These are phyloP conservation scores for Rhabdophis nuchalis DNA, from an alignment of 2,797 vertebrate species.

Conservation along the genomic window DNA sequence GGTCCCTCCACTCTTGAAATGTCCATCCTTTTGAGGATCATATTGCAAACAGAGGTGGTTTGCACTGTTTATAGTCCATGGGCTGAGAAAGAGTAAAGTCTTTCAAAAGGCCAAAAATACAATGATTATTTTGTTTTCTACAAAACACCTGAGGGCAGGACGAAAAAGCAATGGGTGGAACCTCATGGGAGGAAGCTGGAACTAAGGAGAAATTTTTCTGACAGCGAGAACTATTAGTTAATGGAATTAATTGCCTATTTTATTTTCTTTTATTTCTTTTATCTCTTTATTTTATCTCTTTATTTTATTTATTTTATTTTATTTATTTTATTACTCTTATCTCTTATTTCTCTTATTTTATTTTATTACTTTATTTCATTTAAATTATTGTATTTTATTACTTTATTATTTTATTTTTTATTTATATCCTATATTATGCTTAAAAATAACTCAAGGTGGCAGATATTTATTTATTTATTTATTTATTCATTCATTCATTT, in stretches of 20 bases:
- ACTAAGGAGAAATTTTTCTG: neutral
- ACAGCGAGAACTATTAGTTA: neutral
- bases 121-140: neutral
- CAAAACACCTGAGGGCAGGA: neutral
- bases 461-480: too few species aligned
- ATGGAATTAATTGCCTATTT: neutral
- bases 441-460: neutral
- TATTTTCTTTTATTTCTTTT: too few species aligned
- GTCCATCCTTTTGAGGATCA: conserved; percentile 20
- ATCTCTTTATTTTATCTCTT: too few species aligned
- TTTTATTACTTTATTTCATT: too few species aligned
- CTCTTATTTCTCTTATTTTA: too few species aligned
- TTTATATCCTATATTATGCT: neutral
- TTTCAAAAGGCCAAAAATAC: neutral
- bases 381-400: too few species aligned
- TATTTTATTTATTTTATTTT: too few species aligned
- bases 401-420: neutral
- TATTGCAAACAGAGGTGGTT: conserved; percentile 30
- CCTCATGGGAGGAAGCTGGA: neutral
- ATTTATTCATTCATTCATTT: too few species aligned
- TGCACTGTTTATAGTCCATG: neutral
- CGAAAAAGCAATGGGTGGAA: neutral
- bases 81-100: neutral
- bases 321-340: too few species aligned
- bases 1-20: conserved; percentile 7